phyloP scores from a whole-genome alignment of 2,888 invertebrate genomes.

The Drosophila algonquin region DNA sequence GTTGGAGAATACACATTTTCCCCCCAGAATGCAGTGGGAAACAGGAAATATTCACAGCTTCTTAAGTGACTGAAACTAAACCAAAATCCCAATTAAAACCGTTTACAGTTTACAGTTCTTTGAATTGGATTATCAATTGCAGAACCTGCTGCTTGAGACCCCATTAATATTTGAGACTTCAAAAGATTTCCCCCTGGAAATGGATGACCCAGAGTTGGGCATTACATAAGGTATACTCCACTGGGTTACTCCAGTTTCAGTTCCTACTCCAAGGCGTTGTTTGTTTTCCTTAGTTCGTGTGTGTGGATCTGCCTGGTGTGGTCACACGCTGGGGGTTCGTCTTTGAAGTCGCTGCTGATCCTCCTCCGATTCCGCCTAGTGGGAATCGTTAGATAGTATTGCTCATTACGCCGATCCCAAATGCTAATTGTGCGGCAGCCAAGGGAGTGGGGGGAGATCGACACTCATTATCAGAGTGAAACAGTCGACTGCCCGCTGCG shows the following conservation, averaged over 20 bases:
- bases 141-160: conserved; percentile 18
- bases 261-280: conserved; percentile 42
- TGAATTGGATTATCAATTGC: conserved; percentile 26
- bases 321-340: conserved; percentile 65
- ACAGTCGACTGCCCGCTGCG: conserved; percentile 63
- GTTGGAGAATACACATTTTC: not conserved
- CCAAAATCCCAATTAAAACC: not conserved
- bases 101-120: not conserved
- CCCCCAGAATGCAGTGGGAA: not conserved
- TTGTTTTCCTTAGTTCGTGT: conserved; percentile 46
- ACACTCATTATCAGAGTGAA: conserved; percentile 70
- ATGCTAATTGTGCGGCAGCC: too few relatives aligned
- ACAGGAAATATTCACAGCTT: not conserved
- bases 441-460: conserved; percentile 36
- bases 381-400: conserved; percentile 48
- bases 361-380: conserved; percentile 22
- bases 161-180: conserved; percentile 59
- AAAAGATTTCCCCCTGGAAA: conserved; percentile 49
- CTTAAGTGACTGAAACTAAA: not conserved
- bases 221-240: conserved; percentile 56
- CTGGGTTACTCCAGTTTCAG: conserved; percentile 18
- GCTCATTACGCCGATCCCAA: conserved; percentile 65
- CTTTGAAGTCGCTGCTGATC: conserved; percentile 63
- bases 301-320: conserved; percentile 41
- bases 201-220: conserved; percentile 20